Evolutionary conservation across 2,797 vertebrate species (phyloP), one percentile per base, ranked within the genome.

Genomic region (Enteromius thamalakanensis): DNA sequence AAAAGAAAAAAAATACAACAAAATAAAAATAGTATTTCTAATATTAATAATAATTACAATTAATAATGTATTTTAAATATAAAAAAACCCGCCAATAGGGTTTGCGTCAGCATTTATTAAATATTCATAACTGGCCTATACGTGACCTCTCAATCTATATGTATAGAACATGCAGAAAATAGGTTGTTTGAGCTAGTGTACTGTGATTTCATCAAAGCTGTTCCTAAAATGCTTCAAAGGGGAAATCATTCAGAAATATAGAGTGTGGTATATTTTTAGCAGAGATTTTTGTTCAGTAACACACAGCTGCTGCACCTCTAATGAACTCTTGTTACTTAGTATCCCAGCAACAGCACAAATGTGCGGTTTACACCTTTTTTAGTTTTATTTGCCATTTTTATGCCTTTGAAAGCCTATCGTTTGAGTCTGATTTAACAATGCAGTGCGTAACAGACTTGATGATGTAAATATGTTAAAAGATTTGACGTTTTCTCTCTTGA

Each of bases 61-160:
- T 45, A 45, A 45, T 3, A 45, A 45, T 11, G 42, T 45, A 45
- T 45, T 3, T 45, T 45, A 45, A 11, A 11, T 45, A 45, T 45
- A 45, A 12, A 45, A 45, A 45, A 40, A 26, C 34, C 69, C 67
- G 29, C 69, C 42, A 32, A 4, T 47, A 55, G 37, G 19, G 37
- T 23, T 47, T 51, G 21, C 5, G 21, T 77, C 32, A 51, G 29
- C 80, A 11, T 65, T 76, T 65, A 89, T 92, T 32, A 87, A 84
- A 87, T 90, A 91, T 92, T 88, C 65, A 93, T 88, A 76, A 58
- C 65, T 82, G 88, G 29, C 87, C 89, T 83, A 23, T 81, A 76
- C 34, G 70, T 87, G 86, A 92, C 89, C 88, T 89, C 80, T 62
- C 34, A 17, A 23, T 75, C 77, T 84, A 71, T 67, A 78, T 82